These are phyloP conservation scores for Cygnus buccinator DNA, from an alignment of 2,113 vertebrate genomes.

Conservation along the genomic window DNA sequence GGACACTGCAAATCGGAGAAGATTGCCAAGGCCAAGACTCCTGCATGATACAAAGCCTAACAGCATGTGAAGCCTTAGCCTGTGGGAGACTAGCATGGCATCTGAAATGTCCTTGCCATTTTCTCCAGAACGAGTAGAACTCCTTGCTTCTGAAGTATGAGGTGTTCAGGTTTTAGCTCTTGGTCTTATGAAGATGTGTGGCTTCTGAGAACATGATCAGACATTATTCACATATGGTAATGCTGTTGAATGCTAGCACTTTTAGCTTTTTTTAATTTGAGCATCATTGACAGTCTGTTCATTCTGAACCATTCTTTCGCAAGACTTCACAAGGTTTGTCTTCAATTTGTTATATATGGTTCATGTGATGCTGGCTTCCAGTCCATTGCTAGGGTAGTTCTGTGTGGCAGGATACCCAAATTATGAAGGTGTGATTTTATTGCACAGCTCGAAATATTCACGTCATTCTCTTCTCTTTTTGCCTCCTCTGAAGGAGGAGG, in stretches of 20 bases:
- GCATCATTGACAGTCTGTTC: background rate
- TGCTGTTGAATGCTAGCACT: background rate
- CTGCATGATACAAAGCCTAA: background rate
- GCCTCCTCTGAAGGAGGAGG: background rate
- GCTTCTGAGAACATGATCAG: background rate
- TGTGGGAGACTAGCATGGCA: background rate
- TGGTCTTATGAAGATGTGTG: background rate
- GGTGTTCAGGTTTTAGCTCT: background rate
- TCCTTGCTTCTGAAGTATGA: background rate
- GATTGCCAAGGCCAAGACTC: background rate
- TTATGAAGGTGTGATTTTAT: background rate
- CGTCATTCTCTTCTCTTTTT: background rate
- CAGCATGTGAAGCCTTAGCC: background rate
- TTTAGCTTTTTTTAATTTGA: background rate
- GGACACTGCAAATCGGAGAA: background rate
- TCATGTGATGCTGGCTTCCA: background rate
- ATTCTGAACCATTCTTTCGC: background rate
- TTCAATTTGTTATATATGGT: background rate
- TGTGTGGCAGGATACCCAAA: background rate
- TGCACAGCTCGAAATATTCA: background rate
- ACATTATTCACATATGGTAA: background rate
- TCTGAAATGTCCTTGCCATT: background rate
- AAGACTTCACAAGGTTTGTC: background rate
- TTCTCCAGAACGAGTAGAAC: background rate
- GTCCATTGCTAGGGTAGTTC: background rate